Evolutionary conservation across 2,888 invertebrate species (phyloP).

Genomic region (Pecten maximus): DNA sequence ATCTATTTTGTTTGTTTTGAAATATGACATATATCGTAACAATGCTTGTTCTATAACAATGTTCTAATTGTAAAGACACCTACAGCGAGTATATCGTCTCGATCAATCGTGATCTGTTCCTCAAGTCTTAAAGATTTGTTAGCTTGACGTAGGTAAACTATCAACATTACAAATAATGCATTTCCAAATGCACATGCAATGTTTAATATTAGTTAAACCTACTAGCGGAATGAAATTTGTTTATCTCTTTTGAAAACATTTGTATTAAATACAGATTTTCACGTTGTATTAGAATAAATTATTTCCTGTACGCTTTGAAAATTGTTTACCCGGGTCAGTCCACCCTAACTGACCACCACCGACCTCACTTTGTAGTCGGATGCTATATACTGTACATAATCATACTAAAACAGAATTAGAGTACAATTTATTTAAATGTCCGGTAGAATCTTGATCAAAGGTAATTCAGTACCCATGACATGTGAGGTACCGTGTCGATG

Average conservation of each 20-base stretch:
- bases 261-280: no score
- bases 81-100: not conserved
- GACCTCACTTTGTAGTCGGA: not conserved
- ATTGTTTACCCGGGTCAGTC: no score
- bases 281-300: no score
- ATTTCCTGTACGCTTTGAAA: no score
- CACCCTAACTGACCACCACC: no score
- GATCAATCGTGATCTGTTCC: not conserved
- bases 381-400: not conserved
- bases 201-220: no score
- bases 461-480: not conserved
- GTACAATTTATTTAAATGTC: not conserved
- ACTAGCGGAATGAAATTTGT: no score
- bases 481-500: not conserved
- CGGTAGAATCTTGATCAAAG: not conserved
- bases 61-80: not conserved
- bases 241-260: no score
- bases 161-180: no score
- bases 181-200: no score
- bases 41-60: not conserved
- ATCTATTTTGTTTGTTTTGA: slow-evolving; percentile 24
- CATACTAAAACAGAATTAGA: not conserved
- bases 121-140: not conserved
- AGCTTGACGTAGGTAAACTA: no score
- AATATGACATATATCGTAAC: not conserved